Base-by-base conservation (phyloP, 2,797 vertebrate species). In the Enteromius unitaeniatus region DNA sequence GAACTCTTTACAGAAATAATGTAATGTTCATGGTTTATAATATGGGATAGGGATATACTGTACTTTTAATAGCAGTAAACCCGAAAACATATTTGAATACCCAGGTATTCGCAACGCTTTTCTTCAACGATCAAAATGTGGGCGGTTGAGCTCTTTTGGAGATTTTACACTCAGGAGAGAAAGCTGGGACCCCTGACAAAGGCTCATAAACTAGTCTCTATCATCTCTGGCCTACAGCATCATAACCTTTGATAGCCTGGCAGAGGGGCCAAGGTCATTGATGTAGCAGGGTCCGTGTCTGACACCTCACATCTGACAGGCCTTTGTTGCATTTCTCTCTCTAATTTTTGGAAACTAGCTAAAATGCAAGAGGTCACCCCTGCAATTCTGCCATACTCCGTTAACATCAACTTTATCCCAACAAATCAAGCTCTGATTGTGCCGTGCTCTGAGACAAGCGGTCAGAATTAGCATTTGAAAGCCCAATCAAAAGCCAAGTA, bases 401-500 rank as follows among this genome's bases (percentile, higher is more conserved):
- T 80, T 75, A 55, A 75, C 73, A 62, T 80, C 85, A 82, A 64
- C 81, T 62, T 86, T 87, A 87, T 79, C 53, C 21, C 62, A 69
- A 72, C 75, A 87, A 87, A 90, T 86, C 87, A 89, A 78, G 81
- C 67, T 82, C 67, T 84, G 83, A 88, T 87, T 89, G 84, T 76
- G 28, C 60, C 5, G 31, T 4, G 6, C 74, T 87, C 84, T 53
- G 64, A 88, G 82, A 82, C 76, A 79, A 82, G 68, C 69, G 51
- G 49, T 55, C 64, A 7, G 68, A 74, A 88, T 91, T 91, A 87
- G 85, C 90, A 90, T 90, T 84, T 90, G 88, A 91, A 91, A 89
- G 88, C 64, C 86, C 87, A 89, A 90, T 91, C 89, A 90, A 86
- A 88, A 86, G 37, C 60, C 19, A 69, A 85, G 83, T 65, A 81